A percentile compares a stretch with the other conserved stretches of the same genome.
These are phyloP conservation scores for Calameuta pallipes DNA, from an alignment of 2,888 invertebrate species.

Conservation along the genomic window DNA sequence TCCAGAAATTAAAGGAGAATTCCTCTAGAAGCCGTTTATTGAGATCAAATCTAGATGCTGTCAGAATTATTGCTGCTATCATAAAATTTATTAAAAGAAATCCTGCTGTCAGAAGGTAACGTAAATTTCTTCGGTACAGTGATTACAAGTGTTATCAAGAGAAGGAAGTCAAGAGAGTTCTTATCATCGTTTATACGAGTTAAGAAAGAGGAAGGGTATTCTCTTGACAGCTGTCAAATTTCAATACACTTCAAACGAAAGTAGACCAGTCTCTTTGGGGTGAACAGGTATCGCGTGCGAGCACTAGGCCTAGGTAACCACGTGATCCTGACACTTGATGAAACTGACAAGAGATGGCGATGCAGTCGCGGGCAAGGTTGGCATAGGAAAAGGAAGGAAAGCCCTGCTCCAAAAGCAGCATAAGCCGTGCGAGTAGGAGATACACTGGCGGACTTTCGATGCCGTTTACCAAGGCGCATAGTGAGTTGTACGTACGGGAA, in stretches of 20 bases:
- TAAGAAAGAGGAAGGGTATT: not conserved
- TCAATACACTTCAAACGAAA: not conserved
- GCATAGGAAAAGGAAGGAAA: slow-evolving; percentile 28
- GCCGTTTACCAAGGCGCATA: not conserved
- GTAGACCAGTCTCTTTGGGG: not conserved
- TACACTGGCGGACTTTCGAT: slow-evolving; percentile 15
- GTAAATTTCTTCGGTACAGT: not conserved
- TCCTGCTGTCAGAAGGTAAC: not conserved
- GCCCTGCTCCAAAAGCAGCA: slow-evolving; percentile 25
- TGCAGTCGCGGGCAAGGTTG: slow-evolving; percentile 20
- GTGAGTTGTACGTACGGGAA: not conserved
- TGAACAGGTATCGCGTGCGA: slow-evolving; percentile 1
- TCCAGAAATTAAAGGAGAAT: not conserved
- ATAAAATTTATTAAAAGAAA: not conserved
- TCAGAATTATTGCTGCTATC: not conserved
- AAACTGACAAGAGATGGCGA: slow-evolving; percentile 29
- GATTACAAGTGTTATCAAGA: not conserved
- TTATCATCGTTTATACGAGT: not conserved
- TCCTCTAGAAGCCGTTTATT: not conserved
- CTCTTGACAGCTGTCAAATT: slow-evolving; percentile 3
- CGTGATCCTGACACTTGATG: slow-evolving; percentile 23
- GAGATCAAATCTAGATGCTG: not conserved
- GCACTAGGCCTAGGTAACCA: slow-evolving; percentile 6
- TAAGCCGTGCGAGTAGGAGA: slow-evolving; percentile 28
- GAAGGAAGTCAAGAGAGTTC: not conserved